phyloP scores from a whole-genome alignment of 1,140 invertebrate genomes.

The Bicyclus anynana region DNA sequence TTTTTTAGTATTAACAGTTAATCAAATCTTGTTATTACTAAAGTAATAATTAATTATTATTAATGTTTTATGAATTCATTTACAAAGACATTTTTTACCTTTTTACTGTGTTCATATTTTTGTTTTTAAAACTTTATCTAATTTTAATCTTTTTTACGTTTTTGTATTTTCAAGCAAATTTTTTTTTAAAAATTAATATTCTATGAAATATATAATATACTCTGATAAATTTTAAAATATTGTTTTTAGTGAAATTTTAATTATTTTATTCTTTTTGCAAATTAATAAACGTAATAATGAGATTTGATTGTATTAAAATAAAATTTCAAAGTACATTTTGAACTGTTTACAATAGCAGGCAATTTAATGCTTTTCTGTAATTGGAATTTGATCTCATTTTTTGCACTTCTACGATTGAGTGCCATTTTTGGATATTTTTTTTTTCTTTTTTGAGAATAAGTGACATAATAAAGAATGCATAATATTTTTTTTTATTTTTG shows the following conservation, averaged over 20 bases:
- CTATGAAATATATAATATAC: neutral
- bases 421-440: conserved; percentile 54
- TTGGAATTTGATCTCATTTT: conserved; percentile 69
- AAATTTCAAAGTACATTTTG: conserved; percentile 39
- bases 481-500: conserved; percentile 40
- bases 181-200: conserved; percentile 1
- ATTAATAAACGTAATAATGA: conserved; percentile 39
- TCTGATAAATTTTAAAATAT: conserved; percentile 6
- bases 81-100: conserved; percentile 1
- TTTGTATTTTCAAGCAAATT: neutral
- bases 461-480: conserved; percentile 63
- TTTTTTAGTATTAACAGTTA: conserved; percentile 30
- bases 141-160: neutral
- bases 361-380: conserved; percentile 54
- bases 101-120: conserved; percentile 15
- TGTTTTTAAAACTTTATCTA: conserved; percentile 1
- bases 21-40: conserved; percentile 44
- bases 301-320: conserved; percentile 37
- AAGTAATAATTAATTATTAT: neutral
- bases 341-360: conserved; percentile 58
- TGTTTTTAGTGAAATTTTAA: conserved; percentile 9
- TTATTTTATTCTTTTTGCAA: neutral
- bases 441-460: conserved; percentile 26
- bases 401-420: conserved; percentile 54
- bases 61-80: neutral